phyloP scores from a whole-genome alignment of 2,888 invertebrate species.

The Hoplodrina ambigua region DNA sequence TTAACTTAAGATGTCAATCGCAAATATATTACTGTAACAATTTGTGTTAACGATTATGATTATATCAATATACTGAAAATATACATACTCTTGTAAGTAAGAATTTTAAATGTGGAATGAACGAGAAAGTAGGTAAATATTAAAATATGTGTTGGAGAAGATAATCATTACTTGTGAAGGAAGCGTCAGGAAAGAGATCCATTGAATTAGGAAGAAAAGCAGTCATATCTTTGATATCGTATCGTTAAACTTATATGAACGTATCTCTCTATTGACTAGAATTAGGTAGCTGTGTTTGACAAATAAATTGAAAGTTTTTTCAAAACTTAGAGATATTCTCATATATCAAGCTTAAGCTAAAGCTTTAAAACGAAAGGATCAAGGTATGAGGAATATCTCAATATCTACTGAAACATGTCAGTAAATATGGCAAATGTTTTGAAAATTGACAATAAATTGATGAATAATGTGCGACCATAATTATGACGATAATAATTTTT shows the following conservation, averaged over 20 bases:
- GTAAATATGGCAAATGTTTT: conserved; percentile 30
- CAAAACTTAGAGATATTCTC: conserved; percentile 48
- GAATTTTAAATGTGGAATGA: conserved; percentile 15
- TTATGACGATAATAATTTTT: conserved; percentile 79
- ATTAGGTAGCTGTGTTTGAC: conserved; percentile 87
- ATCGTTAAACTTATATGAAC: conserved; percentile 41
- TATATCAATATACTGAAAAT: conserved; percentile 42
- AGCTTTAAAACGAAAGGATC: conserved; percentile 66
- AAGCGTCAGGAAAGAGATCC: conserved; percentile 9
- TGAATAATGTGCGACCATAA: conserved; percentile 72
- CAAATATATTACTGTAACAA: conserved; percentile 73
- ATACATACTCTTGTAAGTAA: conserved; percentile 37
- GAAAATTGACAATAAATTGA: conserved; percentile 80
- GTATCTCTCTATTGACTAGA: conserved; percentile 77
- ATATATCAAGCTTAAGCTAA: conserved; percentile 65
- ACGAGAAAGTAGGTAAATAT: conserved; percentile 37
- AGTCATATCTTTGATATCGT: conserved; percentile 54
- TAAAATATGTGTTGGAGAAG: conserved; percentile 34
- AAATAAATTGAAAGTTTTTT: conserved; percentile 79
- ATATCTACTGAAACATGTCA: conserved; percentile 41
- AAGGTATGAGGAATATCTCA: conserved; percentile 56
- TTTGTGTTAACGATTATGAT: conserved; percentile 34
- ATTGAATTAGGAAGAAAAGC: conserved; percentile 19
- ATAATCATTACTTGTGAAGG: conserved; percentile 15
- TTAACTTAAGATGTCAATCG: conserved; percentile 86